phyloP scores from a whole-genome alignment of 35 echinoderm and acorn worm species.

The Ophioderma brevispina region DNA sequence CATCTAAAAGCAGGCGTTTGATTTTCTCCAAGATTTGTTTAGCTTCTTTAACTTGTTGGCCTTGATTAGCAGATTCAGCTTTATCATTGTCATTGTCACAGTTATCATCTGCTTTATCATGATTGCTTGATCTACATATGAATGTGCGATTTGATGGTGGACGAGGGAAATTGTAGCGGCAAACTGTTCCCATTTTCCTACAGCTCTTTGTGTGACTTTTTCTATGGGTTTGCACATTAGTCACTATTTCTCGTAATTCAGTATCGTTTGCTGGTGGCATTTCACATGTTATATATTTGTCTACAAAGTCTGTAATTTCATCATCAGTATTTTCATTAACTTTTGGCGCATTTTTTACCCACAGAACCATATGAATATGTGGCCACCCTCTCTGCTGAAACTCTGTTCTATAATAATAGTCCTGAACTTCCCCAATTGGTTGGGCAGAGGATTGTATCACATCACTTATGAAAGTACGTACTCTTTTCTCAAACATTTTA shows the following conservation, averaged over 20 bases:
- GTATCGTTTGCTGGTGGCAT: slow-evolving; percentile 46
- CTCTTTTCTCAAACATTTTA: slow-evolving; percentile 60
- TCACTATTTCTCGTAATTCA: slow-evolving; percentile 73
- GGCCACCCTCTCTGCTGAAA: slow-evolving; percentile 43
- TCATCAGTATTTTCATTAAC: slow-evolving; percentile 22
- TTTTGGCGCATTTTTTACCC: slow-evolving; percentile 56
- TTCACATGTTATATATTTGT: slow-evolving; percentile 59
- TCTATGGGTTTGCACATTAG: slow-evolving; percentile 61
- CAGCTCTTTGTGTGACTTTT: slow-evolving; percentile 83
- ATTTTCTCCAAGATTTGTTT: neutral
- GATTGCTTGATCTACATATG: neutral
- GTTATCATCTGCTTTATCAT: slow-evolving; percentile 7
- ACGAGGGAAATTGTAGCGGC: slow-evolving; percentile 77
- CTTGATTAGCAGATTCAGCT: neutral
- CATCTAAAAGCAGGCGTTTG: slow-evolving; percentile 10
- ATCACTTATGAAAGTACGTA: slow-evolving; percentile 55
- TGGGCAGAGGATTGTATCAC: slow-evolving; percentile 41
- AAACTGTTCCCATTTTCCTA: slow-evolving; percentile 62
- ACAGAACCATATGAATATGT: slow-evolving; percentile 52
- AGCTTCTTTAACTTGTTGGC: neutral
- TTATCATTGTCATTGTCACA: neutral
- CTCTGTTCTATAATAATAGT: slow-evolving; percentile 56
- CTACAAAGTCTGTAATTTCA: slow-evolving; percentile 46
- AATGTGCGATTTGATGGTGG: slow-evolving; percentile 59
- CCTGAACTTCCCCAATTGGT: slow-evolving; percentile 56